These are phyloP conservation scores for Nowickia ferox DNA, from an alignment of 2,888 invertebrate species.

Conservation along the genomic window DNA sequence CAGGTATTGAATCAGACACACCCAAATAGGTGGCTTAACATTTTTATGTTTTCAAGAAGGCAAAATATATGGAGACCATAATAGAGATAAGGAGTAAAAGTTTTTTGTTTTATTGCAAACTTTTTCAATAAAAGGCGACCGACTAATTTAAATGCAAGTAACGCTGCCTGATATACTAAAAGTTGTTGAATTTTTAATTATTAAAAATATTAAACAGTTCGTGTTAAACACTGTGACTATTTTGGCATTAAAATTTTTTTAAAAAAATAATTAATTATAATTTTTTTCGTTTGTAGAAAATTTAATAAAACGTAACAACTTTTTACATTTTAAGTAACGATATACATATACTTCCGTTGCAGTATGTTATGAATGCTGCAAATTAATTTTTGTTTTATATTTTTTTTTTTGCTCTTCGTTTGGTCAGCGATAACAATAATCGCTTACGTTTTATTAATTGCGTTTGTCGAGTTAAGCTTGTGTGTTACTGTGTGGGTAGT, in stretches of 20 bases:
- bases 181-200: no score
- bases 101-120: constrained; percentile 16
- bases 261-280: no score
- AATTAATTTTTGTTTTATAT: background rate
- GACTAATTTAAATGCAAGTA: no score
- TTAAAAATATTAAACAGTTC: no score
- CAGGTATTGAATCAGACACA: constrained; percentile 9
- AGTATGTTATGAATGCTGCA: background rate
- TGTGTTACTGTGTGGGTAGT: constrained; percentile 9
- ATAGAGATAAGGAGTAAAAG: background rate
- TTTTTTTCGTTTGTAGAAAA: no score
- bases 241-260: no score
- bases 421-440: constrained; percentile 32
- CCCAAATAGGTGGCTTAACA: constrained; percentile 8
- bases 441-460: constrained; percentile 24
- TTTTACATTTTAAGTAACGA: background rate
- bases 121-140: background rate
- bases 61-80: background rate
- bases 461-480: constrained; percentile 7
- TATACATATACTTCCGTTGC: constrained; percentile 3
- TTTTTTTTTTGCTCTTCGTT: background rate
- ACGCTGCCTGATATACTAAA: no score
- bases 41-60: background rate
- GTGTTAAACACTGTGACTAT: no score
- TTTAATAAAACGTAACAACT: background rate